A percentile compares a stretch with the other conserved stretches of the same genome.
phyloP scores from a whole-genome alignment of 2,797 vertebrate species.

The Varecia variegata region DNA sequence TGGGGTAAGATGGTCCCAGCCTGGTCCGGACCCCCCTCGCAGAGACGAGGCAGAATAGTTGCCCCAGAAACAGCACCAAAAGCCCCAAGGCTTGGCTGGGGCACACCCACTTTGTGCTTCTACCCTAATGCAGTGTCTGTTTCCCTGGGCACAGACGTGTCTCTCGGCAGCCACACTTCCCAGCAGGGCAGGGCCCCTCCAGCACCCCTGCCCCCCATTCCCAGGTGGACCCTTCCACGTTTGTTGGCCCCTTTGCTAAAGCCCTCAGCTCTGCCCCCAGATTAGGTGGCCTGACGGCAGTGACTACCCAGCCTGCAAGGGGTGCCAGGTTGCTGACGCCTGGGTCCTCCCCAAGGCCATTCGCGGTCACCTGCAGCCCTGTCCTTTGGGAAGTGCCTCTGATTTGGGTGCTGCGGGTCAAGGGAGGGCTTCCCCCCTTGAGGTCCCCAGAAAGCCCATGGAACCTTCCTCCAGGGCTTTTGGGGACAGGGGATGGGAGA shows the following conservation, averaged over 20 bases:
- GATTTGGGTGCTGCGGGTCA: background rate
- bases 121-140: rapidly evolving
- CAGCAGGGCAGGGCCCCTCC: background rate
- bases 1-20: background rate
- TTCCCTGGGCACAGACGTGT: background rate
- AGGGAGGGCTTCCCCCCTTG: too few species aligned
- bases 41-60: too few species aligned
- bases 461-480: too few species aligned
- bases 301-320: background rate
- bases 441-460: too few species aligned
- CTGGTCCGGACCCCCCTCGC: background rate
- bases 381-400: background rate
- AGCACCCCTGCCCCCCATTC: background rate
- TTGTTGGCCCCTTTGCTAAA: background rate
- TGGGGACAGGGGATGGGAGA: background rate
- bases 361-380: background rate
- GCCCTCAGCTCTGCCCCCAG: background rate
- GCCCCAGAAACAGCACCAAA: background rate
- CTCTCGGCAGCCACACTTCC: background rate
- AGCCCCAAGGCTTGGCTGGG: background rate
- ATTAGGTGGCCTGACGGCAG: background rate
- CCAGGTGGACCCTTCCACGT: background rate
- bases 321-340: background rate
- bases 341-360: background rate
- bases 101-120: background rate